A percentile compares a stretch with the other conserved stretches of the same genome.
phyloP scores from a whole-genome alignment of 2,888 invertebrate genomes.

The Polydrusus pterygomalis region DNA sequence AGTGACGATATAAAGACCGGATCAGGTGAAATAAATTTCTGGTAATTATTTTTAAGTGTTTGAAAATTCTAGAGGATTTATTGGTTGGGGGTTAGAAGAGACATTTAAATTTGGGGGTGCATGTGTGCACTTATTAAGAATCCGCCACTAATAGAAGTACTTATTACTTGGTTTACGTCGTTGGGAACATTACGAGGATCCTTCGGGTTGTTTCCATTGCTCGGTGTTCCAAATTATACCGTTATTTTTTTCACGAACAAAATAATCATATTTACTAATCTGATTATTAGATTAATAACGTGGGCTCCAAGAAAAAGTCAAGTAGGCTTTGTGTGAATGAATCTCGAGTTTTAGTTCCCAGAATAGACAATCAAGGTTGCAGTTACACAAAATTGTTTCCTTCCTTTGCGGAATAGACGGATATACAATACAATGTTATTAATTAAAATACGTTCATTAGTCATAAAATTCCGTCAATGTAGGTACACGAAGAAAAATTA shows the following conservation, averaged over 20 bases:
- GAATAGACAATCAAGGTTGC: constrained; percentile 32
- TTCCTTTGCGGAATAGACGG: constrained; percentile 26
- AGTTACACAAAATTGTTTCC: constrained; percentile 46
- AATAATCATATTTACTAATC: constrained; percentile 1
- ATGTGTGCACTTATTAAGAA: too few species aligned
- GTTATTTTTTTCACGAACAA: background rate
- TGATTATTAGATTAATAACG: background rate
- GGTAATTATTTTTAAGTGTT: too few species aligned
- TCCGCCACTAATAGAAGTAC: too few species aligned
- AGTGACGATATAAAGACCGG: too few species aligned
- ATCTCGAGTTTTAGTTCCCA: constrained; percentile 37
- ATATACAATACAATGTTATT: constrained; percentile 1
- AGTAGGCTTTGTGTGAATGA: constrained; percentile 23
- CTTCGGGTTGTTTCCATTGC: too few species aligned
- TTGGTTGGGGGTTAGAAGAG: too few species aligned
- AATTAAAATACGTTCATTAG: background rate
- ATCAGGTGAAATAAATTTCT: too few species aligned
- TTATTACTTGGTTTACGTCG: too few species aligned
- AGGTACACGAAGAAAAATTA: background rate
- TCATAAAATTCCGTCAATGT: background rate
- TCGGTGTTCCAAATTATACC: too few species aligned
- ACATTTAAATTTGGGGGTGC: too few species aligned
- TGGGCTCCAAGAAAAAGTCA: background rate
- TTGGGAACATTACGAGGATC: too few species aligned
- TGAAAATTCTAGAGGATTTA: too few species aligned